phyloP scores from a whole-genome alignment of 2,888 invertebrate species.

The Belgica antarctica region DNA sequence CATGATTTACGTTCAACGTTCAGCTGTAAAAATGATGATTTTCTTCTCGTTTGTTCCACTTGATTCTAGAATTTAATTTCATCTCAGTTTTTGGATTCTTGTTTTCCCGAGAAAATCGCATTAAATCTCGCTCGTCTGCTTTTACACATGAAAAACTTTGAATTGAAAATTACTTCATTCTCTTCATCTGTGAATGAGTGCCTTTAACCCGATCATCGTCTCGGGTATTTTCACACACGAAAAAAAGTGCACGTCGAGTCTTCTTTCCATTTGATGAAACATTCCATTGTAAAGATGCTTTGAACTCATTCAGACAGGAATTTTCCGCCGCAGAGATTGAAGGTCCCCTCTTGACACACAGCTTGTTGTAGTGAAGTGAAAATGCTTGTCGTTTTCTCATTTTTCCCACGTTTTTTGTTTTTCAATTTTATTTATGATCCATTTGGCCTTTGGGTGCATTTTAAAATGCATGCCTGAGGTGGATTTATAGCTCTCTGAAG shows the following conservation, averaged over 20 bases:
- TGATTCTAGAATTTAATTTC: not conserved
- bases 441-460: not conserved
- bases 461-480: not conserved
- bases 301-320: not conserved
- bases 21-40: not conserved
- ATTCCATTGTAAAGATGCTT: not conserved
- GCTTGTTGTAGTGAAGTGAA: not conserved
- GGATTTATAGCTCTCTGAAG: not conserved
- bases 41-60: not conserved
- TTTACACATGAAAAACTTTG: not conserved
- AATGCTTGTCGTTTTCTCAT: no score
- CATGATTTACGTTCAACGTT: not conserved
- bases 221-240: not conserved
- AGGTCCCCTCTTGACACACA: not conserved
- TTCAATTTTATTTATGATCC: not conserved
- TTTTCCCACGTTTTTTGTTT: not conserved
- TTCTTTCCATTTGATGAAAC: not conserved
- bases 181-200: not conserved
- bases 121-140: not conserved
- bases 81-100: not conserved
- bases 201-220: conserved; percentile 1
- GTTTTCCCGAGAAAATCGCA: not conserved
- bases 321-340: not conserved
- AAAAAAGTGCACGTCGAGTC: not conserved
- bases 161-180: not conserved